Base-by-base conservation (phyloP, 2,797 vertebrate genomes). In the Pangasius mekongensis region DNA sequence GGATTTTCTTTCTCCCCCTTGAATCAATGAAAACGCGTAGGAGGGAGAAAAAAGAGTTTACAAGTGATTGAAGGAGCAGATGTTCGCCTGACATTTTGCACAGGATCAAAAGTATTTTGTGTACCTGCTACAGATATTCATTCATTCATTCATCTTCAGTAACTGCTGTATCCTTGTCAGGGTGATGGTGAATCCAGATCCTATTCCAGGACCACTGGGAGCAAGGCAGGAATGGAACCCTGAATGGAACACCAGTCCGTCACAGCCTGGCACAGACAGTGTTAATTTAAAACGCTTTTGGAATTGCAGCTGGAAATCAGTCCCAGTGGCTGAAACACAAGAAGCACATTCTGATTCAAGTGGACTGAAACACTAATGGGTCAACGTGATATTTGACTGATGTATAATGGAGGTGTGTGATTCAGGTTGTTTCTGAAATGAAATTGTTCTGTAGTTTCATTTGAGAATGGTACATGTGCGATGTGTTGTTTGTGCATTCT, bases 371-470 rank as follows among this genome's bases (percentile, higher is more conserved):
- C 73, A 58, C 71, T 77, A 67, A 78, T 84, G 58, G 9, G 71
- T 30, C 49, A 78, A 30, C 30, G 47, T 47, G 33, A 43, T 67
- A 52, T 66, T 84, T 16, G 47, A 78, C 43, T 78, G 22, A 39
- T 27, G 62, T 58, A 52, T 84, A 84, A 87, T 62, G 76, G 77
- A 83, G 14, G 43, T 67, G 58, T 62, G 9, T 82, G 27, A 62
- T 62, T 62, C 36, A 64, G 74, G 60, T 77, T 66, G 85, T 87
- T 91, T 87, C 88, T 64, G 6, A 88, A 89, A 88, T 74, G 43
- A 85, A 87, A 89, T 86, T 87, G 88, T 49, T 73, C 86, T 87
- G 81, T 87, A 78, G 88, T 84, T 85, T 90, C 71, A 86, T 89
- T 87, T 84, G 71, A 87, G 86, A 86, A 78, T 64, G 30, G 33